Evolutionary conservation across 2,888 invertebrate species (phyloP), one percentile per base, ranked within the genome.

Genomic region (Chamaedrilus cognettii): DNA sequence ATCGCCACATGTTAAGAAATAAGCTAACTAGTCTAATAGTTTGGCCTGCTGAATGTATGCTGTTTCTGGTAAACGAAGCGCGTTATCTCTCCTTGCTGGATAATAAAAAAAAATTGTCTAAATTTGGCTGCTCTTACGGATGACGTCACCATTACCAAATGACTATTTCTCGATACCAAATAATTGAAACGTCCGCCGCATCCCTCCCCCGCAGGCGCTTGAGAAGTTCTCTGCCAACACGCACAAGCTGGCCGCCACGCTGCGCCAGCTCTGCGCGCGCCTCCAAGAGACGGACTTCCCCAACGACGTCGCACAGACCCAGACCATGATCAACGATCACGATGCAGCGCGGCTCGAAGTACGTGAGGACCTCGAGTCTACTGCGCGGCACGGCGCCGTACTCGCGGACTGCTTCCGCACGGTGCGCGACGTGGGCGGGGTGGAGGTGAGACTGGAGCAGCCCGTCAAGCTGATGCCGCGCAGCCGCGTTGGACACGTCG

Each of bases 201-300:
- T n/a, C n/a, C 32, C 26, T 51, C 23, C n/a, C 4, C 69, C 70
- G 15, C 85, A 96, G 95, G 94, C 93, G 62, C 88, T 97, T 80
- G 97, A 97, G 85, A 93, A 94, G 82, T 96, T 97, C 86, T 95
- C 95, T 55, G 89, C 90, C 60, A 88, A 94, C 81, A 95, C 95
- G 74, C 92, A 93, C 80, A 91, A 93, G 80, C 93, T 96, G 66
- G 94, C 96, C 28, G 87, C 89, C 72, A 90, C 91, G 75, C 86
- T 97, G 78, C 92, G 93, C 80, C 50, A 30, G 42, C 59, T 51
- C 28, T 94, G 62, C 42, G 28, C 91, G 80, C 89, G 90, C 75
- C 90, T 96, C 76, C 91, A 93, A 75, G 95, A 95, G 85, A 91
- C 86, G 15, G 95, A 95, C 85, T 91, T 96, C 86, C 96, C 96